Evolutionary conservation across 2,113 vertebrate genomes (phyloP), one percentile per base, ranked within the genome.

Genomic region (Turnix velox): DNA sequence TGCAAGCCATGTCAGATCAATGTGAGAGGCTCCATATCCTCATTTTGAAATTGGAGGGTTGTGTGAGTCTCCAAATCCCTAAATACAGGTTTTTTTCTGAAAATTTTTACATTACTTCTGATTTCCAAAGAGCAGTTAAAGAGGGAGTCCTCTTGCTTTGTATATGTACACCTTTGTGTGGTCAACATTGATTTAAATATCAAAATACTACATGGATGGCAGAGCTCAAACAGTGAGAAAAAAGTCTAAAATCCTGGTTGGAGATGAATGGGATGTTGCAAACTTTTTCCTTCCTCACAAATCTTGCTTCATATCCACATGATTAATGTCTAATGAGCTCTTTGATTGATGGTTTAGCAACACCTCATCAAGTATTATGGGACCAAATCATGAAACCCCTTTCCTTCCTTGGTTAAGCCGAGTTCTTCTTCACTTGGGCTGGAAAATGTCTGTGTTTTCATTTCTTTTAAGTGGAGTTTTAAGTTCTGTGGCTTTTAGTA

Each of bases 261-360:
- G 25, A 84, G 85, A 92, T 92, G 62, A 72, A 88, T 73, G 86
- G 77, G 92, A 78, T 91, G 80, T 68, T 94, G 77, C 72, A 90
- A 30, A 88, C 85, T 73, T 93, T n/a, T 13, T 57, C 68, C 31
- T 43, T 80, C 51, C 67, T 90, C 95, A 76, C 92, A 49, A 96
- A 95, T 96, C 80, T 94, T 69, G 58, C 55, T 68, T 19, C 58
- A 37, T 4, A 18, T 75, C 87, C 57, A 12, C 28, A 25, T 94
- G 71, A 89, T 96, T 94, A 83, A 88, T 57, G 82, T 39, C 77
- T 85, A 92, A 90, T 57, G 18, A 92, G 88, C 42, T 30, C 79
- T 94, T 57, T 90, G 90, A 94, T 58, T 82, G 88, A 78, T 93
- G 86, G 67, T 46, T 92, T 72, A 66, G 90, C 55, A 93, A 40